Base-by-base conservation (phyloP, 1,140 invertebrate species). In the Drosophila carrolli region DNA sequence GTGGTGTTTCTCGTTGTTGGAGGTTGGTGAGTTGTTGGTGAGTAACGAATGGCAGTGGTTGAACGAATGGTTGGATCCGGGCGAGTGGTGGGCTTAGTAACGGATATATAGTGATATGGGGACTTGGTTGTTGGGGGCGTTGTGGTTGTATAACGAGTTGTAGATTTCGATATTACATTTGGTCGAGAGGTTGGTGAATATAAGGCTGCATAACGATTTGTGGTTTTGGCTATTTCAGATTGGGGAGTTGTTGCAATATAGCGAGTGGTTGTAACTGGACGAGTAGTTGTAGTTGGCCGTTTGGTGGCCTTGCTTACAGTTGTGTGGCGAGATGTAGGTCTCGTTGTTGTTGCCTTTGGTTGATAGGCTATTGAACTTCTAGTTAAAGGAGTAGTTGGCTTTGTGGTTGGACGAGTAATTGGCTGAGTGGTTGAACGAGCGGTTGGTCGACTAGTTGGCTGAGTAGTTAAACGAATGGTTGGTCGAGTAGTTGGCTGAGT, bases 221-320 rank as follows among this genome's bases (percentile, higher is more conserved):
- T 29, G 13, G 47, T 56, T 16, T 59, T 43, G 1, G 56, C 46
- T 10, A 50, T 14, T 27, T 35, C 29, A n/a, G 61, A 29, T 19
- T 55, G 35, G 5, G 23, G 63, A 44, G 58, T 58, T 11, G 37
- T 56, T 27, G 58, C 14, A 43, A 32, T 47, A 37, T 47, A 54
- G 0, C 46, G 71, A 46, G 35, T 48, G 11, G 46, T 65, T 43
- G 60, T 63, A 40, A 23, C 11, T 65, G 46, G 60, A 10, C 61
- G 53, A 50, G 3, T 6, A 11, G 57, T 53, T 41, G 66, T 58
- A n/a, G 29, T 35, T 11, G 63, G 38, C 0, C 67, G 48, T 29
- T 19, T 54, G 13, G 56, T 65, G 2, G 74, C 5, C 9, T 57
- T 61, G 11, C 23, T 73, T 65, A 46, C n/a, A 6, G 46, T 41